Evolutionary conservation across 2,888 invertebrate genomes (phyloP).

Genomic region (Pseudoips prasinana): DNA sequence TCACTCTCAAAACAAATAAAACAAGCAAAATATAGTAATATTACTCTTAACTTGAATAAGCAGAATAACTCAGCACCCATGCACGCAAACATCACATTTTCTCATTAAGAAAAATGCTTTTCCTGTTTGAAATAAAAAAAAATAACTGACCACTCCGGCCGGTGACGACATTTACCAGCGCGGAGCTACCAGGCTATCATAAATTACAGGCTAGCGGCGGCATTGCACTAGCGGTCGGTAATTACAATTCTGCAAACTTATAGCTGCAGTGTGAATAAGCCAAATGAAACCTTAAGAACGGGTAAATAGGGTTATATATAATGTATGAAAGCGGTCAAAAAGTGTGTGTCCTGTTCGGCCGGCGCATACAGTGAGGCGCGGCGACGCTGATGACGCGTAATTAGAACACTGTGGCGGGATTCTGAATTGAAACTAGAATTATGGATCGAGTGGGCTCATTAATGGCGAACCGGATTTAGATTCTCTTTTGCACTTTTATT

Average conservation of each 20-base stretch:
- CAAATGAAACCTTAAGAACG: constrained; percentile 1
- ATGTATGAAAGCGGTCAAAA: constrained; percentile 8
- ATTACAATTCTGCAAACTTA: constrained; percentile 28
- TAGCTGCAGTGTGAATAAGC: constrained; percentile 1
- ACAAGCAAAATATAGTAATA: too few species aligned
- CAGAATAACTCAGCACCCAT: too few species aligned
- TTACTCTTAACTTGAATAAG: too few species aligned
- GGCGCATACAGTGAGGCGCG: constrained; percentile 1
- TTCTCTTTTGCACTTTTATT: constrained; percentile 13
- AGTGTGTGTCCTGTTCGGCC: constrained; percentile 18
- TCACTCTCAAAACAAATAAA: too few species aligned
- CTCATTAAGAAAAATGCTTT: constrained; percentile 24
- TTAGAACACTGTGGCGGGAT: constrained; percentile 30
- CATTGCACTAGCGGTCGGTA: constrained; percentile 37
- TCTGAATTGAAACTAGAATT: constrained; percentile 23
- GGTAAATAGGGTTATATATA: constrained; percentile 2
- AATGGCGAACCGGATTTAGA: constrained; percentile 20
- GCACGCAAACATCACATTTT: too few species aligned
- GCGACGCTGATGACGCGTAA: constrained; percentile 42
- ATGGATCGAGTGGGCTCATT: constrained; percentile 17
- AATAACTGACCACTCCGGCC: constrained; percentile 27
- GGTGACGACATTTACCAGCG: constrained; percentile 52
- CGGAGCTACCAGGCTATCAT: constrained; percentile 58
- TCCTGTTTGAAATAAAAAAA: constrained; percentile 28
- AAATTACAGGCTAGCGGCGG: constrained; percentile 52